phyloP scores from a whole-genome alignment of 2,888 invertebrate genomes.

The Scaptomyza polygonia region DNA sequence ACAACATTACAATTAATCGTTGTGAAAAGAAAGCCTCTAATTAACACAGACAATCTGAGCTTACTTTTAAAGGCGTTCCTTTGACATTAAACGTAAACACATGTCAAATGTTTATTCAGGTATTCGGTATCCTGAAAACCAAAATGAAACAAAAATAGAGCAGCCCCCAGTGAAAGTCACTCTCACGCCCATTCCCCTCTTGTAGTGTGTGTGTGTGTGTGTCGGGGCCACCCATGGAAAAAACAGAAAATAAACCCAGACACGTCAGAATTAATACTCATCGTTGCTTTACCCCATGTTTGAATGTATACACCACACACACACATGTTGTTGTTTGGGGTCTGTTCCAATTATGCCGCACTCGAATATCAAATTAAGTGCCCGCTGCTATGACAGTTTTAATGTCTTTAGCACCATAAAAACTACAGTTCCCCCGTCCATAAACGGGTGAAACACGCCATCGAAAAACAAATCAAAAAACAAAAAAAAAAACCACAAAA shows the following conservation, averaged over 20 bases:
- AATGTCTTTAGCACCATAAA: slow-evolving; percentile 75
- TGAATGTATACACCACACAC: slow-evolving; percentile 40
- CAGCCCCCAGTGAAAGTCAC: slow-evolving; percentile 27
- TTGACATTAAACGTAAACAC: slow-evolving; percentile 17
- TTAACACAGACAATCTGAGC: slow-evolving; percentile 19
- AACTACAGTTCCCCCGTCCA: slow-evolving; percentile 46
- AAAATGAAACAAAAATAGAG: slow-evolving; percentile 40
- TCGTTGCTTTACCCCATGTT: slow-evolving; percentile 37
- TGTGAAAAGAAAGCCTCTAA: slow-evolving; percentile 7
- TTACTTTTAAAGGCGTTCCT: slow-evolving; percentile 8
- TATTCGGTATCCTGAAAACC: slow-evolving; percentile 18
- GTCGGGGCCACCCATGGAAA: slow-evolving; percentile 36
- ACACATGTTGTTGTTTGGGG: slow-evolving; percentile 50
- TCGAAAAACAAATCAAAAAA: slow-evolving; percentile 13
- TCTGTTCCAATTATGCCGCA: slow-evolving; percentile 74
- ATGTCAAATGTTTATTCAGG: slow-evolving; percentile 45
- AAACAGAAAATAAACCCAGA: slow-evolving; percentile 28
- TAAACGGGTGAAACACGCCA: slow-evolving; percentile 48
- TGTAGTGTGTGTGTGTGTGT: not conserved
- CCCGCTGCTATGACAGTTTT: slow-evolving; percentile 79
- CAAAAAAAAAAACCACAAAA: slow-evolving; percentile 11
- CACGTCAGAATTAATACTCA: slow-evolving; percentile 63
- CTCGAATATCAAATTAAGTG: slow-evolving; percentile 80
- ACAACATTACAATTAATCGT: slow-evolving; percentile 8
- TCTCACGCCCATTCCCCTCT: slow-evolving; percentile 41